Conservation (phyloP, 2,797 vertebrate species). For the Urosaurus nigricauda region DNA sequence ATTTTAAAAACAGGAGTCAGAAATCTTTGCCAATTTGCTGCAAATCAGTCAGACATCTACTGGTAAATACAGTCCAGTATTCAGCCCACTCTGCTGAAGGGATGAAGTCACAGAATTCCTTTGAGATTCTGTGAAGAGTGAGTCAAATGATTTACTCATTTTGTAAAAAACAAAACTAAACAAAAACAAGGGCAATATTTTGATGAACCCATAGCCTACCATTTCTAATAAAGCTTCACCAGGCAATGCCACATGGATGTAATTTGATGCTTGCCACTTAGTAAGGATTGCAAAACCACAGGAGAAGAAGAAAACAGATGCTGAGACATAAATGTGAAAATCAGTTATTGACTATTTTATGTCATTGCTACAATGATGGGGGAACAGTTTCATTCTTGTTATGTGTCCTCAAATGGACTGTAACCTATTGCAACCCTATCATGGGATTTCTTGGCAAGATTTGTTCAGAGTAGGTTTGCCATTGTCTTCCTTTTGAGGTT, state of each 20-base stretch:
- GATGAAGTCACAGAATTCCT: constrained; percentile 6
- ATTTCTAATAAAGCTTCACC: constrained; percentile 7
- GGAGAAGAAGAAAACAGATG: not conserved
- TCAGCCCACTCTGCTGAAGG: not conserved
- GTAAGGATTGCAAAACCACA: not conserved
- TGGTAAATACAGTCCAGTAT: not conserved
- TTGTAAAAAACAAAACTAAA: too few relatives aligned
- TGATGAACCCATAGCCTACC: not conserved
- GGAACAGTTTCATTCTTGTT: too few relatives aligned
- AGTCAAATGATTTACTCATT: not conserved
- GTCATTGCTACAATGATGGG: not conserved
- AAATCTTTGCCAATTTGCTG: not conserved
- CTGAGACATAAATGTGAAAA: not conserved
- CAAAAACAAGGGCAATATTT: not conserved
- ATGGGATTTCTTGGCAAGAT: too few relatives aligned
- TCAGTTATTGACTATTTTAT: not conserved
- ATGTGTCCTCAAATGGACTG: too few relatives aligned
- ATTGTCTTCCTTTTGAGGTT: too few relatives aligned
- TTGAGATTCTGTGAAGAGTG: not conserved
- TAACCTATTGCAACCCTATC: too few relatives aligned
- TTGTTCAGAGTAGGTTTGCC: too few relatives aligned
- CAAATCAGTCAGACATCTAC: not conserved
- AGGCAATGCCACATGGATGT: not conserved
- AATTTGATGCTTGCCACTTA: constrained; percentile 1
- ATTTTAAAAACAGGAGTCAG: too few relatives aligned